Base-by-base conservation (phyloP, 1,140 invertebrate species). In the Sminthurinus signatus region DNA sequence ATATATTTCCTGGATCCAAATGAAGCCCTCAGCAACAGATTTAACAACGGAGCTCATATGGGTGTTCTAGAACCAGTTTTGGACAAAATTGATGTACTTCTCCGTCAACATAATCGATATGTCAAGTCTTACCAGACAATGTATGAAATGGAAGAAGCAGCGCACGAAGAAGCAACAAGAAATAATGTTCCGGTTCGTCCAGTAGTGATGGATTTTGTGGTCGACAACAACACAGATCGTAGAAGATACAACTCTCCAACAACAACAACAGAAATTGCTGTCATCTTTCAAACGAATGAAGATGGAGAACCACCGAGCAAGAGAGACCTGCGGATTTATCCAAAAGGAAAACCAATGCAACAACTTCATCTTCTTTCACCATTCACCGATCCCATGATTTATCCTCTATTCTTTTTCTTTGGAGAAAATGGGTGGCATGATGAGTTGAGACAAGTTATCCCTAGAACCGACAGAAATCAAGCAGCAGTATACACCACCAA, bases 371-470 rank as follows among this genome's bases (percentile, higher is more conserved):
- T 25, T 2, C 36, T 21, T 29, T 65, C 2, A 44, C 56, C 43
- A 21, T 36, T 36, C 52, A 54, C 15, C 39, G 62, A 69, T 48
- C 56, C 75, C 65, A 71, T 77, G 70, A 73, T 75, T 68, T 76
- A 76, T 72, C 73, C 73, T 69, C 50, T 75, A 14, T 72, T 76
- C 70, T 76, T 76, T 73, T 77, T 74, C 61, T 63, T 75, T 68
- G 76, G 77, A 64, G 73, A 77, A n/a, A n/a, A n/a, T n/a, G n/a
- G n/a, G n/a, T n/a, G n/a, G n/a, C n/a, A n/a, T n/a, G n/a, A n/a
- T n/a, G n/a, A n/a, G n/a, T n/a, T n/a, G n/a, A n/a, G n/a, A n/a
- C n/a, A n/a, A n/a, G n/a, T n/a, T n/a, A n/a, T n/a, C n/a, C n/a
- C n/a, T n/a, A n/a, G n/a, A n/a, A n/a, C n/a, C n/a, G n/a, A n/a